A percentile compares a stretch with the other conserved stretches of the same genome.
These are phyloP conservation scores for Sinonovacula constricta DNA, from an alignment of 1,140 invertebrate species.

Conservation along the genomic window DNA sequence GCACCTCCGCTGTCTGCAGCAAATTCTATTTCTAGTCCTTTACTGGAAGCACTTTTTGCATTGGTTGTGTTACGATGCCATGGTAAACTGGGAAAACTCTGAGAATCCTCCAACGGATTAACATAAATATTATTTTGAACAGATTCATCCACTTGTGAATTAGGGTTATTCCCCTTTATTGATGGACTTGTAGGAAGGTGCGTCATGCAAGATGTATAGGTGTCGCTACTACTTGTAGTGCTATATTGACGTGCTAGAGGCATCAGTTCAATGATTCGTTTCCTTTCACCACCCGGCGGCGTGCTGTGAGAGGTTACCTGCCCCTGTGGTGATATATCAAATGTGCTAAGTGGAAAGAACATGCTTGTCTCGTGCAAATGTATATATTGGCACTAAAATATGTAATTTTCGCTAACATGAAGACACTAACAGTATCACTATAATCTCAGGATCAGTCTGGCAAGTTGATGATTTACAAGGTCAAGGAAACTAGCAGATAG, in stretches of 20 bases:
- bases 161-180: conserved; percentile 48
- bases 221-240: conserved; percentile 86
- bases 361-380: background rate
- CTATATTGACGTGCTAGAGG: conserved; percentile 80
- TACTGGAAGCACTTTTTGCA: conserved; percentile 46
- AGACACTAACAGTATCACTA: too few relatives aligned
- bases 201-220: conserved; percentile 96
- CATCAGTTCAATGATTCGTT: conserved; percentile 89
- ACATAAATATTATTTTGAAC: conserved; percentile 90
- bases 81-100: conserved; percentile 41
- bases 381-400: background rate
- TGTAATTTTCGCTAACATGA: too few relatives aligned
- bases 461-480: too few relatives aligned
- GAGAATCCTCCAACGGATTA: conserved; percentile 87
- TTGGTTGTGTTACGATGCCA: conserved; percentile 41
- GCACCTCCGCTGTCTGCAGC: background rate
- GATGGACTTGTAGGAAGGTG: conserved; percentile 83
- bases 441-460: too few relatives aligned
- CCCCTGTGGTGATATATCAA: conserved; percentile 50
- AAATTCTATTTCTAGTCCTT: background rate
- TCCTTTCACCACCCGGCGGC: conserved; percentile 59
- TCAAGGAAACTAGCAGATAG: too few relatives aligned
- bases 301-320: background rate
- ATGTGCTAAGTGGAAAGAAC: conserved; percentile 30
- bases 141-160: conserved; percentile 41